Percentiles rank a stretch among this genome's conserved stretches.
These are phyloP conservation scores for Saguinus imperator DNA, from an alignment of 2,113 vertebrate species.

Conservation along the genomic window DNA sequence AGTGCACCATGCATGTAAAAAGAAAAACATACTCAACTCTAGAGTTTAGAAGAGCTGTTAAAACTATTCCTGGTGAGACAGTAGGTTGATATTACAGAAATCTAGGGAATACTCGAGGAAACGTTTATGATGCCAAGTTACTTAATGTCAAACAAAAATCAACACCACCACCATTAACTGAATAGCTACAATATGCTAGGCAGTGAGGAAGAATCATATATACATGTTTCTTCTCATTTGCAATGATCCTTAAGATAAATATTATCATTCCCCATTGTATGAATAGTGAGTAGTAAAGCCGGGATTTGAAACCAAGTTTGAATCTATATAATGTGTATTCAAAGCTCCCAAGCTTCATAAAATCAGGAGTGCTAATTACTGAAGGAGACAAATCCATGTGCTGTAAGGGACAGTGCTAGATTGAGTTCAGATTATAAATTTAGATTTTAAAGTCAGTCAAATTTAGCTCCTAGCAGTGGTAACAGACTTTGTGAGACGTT, in stretches of 20 bases:
- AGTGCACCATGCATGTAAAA: not conserved
- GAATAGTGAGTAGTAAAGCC: not conserved
- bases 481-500: rapidly evolving
- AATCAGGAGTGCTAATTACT: not conserved
- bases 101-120: not conserved
- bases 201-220: not conserved
- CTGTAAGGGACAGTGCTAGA: not conserved
- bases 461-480: not conserved
- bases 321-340: not conserved
- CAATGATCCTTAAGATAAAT: not conserved
- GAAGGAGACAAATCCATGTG: not conserved
- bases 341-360: not conserved
- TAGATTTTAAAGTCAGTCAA: not conserved
- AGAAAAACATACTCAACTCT: not conserved
- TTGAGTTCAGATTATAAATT: not conserved
- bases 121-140: not conserved
- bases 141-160: not conserved
- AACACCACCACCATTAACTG: not conserved
- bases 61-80: not conserved
- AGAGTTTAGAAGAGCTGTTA: not conserved
- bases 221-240: not conserved
- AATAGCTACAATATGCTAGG: not conserved
- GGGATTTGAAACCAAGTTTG: not conserved
- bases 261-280: not conserved
- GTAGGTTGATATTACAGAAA: not conserved